These are phyloP conservation scores for Cichladusa arquata DNA, from an alignment of 2,113 vertebrate species.

Conservation along the genomic window DNA sequence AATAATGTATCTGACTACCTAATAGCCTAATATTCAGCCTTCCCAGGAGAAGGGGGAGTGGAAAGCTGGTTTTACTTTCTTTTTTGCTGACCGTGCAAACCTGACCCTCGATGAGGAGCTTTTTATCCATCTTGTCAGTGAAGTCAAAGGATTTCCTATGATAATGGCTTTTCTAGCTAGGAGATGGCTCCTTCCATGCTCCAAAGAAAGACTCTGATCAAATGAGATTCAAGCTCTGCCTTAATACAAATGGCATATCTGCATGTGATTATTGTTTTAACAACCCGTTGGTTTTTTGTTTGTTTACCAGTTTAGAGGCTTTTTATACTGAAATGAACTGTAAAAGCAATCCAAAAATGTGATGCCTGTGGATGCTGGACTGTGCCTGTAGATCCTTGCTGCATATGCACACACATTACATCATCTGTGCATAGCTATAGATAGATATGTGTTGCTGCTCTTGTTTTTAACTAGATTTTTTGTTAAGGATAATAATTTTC, in stretches of 20 bases:
- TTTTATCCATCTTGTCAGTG: slow-evolving; percentile 27
- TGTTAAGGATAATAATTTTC: background rate
- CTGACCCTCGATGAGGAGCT: slow-evolving; percentile 10
- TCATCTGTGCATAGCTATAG: background rate
- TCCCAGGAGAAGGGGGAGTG: slow-evolving; percentile 54
- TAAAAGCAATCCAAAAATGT: background rate
- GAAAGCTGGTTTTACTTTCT: slow-evolving; percentile 45
- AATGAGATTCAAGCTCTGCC: background rate
- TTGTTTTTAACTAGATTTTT: background rate
- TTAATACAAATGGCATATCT: background rate
- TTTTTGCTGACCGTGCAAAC: slow-evolving; percentile 48
- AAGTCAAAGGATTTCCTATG: background rate
- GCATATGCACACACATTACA: background rate
- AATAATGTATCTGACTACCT: slow-evolving; percentile 72
- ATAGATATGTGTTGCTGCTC: background rate
- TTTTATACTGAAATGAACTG: background rate
- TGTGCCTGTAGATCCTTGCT: background rate
- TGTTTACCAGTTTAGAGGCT: background rate
- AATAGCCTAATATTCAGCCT: slow-evolving; percentile 62
- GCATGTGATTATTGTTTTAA: slow-evolving; percentile 13
- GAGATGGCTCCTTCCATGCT: background rate
- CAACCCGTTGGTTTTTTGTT: background rate
- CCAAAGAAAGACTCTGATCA: background rate
- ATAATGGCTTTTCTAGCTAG: background rate
- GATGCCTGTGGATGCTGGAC: background rate